Evolutionary conservation across 2,113 vertebrate species (phyloP), one percentile per base, ranked within the genome.

Genomic region (Sapayoa aenigma): DNA sequence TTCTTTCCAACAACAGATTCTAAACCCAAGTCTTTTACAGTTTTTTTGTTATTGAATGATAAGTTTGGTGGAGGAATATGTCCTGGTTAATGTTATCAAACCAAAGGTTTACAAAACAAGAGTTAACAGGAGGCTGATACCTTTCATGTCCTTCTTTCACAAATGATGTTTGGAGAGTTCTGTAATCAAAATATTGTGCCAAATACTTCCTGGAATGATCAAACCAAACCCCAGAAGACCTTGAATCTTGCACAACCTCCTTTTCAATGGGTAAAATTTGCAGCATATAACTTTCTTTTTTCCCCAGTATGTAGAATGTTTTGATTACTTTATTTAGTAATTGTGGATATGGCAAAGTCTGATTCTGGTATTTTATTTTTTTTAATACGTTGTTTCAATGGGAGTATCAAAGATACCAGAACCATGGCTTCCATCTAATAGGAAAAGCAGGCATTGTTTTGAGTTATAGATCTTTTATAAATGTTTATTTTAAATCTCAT

Each of bases 191-290:
- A 78, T 56, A 30, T 33, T 80, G 50, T 87, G 86, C 83, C 87
- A 96, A 39, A 62, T 74, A 33, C 56, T 95, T 96, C 90, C 90
- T 89, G 85, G 73, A 97, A 92, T 62, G 65, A 69, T 73, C 73
- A 86, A 67, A 63, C 6, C 19, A 59, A 77, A 49, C 60, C 3
- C 1, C 80, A 75, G 73, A 58, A 68, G 88, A 84, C 95, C 92
- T 90, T 81, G 83, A 60, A 8, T 87, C 75, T 86, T 92, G 42
- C 28, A 72, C 55, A 86, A 52, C 10, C 37, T 68, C 30, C 31
- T 75, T 89, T 63, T 81, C 86, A 59, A 0, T 50, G 0, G 0
- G 42, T 47, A 15, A 28, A 46, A 47, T 79, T 50, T 53, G 30
- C 4, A 2, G 21, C 23, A 4, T 66, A 6, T 37, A 69, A 42